These are phyloP conservation scores for Biston betularia DNA, from an alignment of 2,888 invertebrate genomes.

Conservation along the genomic window DNA sequence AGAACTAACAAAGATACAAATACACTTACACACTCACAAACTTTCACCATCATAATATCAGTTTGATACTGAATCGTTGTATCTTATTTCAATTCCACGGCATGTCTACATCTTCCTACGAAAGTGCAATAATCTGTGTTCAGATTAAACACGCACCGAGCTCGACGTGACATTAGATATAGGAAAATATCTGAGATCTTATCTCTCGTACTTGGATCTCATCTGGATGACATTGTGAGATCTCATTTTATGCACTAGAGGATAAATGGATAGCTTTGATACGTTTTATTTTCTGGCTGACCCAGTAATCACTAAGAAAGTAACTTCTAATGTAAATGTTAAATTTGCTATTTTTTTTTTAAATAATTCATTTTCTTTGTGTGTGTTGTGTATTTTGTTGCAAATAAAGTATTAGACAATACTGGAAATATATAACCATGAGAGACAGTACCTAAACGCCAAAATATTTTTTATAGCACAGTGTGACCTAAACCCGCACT, in stretches of 20 bases:
- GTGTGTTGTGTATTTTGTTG: too few species aligned
- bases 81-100: conserved; percentile 7
- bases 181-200: conserved; percentile 13
- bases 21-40: too few species aligned
- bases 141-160: conserved; percentile 68
- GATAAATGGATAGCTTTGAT: conserved; percentile 13
- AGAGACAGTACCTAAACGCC: too few species aligned
- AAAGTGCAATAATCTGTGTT: conserved; percentile 41
- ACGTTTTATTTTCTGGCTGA: neutral
- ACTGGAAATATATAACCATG: too few species aligned
- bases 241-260: conserved; percentile 14
- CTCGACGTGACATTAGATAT: conserved; percentile 57
- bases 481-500: too few species aligned
- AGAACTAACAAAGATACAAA: too few species aligned
- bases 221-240: conserved; percentile 8
- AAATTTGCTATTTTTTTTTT: too few species aligned
- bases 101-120: conserved; percentile 25
- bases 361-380: too few species aligned
- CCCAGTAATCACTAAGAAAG: too few species aligned
- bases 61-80: neutral
- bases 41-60: too few species aligned
- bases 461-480: too few species aligned
- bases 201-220: neutral
- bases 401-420: too few species aligned
- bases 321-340: neutral